Percentiles rank a stretch among this genome's conserved stretches.
phyloP scores from a whole-genome alignment of 2,797 vertebrate genomes.

The Muraenolepis orangiensis region DNA sequence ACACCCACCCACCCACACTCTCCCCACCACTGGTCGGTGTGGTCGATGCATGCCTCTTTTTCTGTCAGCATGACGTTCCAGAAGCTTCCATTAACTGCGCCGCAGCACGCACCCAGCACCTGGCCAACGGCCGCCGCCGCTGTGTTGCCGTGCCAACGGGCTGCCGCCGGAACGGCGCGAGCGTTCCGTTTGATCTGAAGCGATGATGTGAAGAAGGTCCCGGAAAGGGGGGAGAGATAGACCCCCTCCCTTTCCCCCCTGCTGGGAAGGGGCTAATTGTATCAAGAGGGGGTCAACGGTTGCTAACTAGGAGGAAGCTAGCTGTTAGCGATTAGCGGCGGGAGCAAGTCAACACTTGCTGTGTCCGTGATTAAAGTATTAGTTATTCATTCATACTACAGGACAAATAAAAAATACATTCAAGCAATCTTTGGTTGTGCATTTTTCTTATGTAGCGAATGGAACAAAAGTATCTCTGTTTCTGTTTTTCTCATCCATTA shows the following conservation, averaged over 20 bases:
- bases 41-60: constrained; percentile 59
- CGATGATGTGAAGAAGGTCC: constrained; percentile 40
- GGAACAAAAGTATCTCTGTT: too few species aligned
- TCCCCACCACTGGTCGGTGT: constrained; percentile 14
- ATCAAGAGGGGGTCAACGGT: neutral
- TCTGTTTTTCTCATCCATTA: too few species aligned
- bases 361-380: neutral
- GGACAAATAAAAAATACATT: neutral
- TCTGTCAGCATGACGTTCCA: constrained; percentile 57
- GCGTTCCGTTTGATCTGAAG: constrained; percentile 52
- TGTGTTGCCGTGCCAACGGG: constrained; percentile 60
- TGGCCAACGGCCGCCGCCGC: constrained; percentile 39
- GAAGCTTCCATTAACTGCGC: constrained; percentile 52
- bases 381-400: neutral
- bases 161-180: constrained; percentile 46
- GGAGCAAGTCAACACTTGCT: neutral
- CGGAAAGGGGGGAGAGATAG: neutral
- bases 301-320: neutral
- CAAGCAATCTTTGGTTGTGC: too few species aligned
- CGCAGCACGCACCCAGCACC: constrained; percentile 26
- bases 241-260: too few species aligned
- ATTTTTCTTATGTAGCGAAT: too few species aligned
- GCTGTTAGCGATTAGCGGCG: neutral
- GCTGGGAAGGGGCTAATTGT: neutral
- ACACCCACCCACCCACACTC: constrained; percentile 13